phyloP scores from a whole-genome alignment of 2,888 invertebrate genomes.

The Autographa gamma region DNA sequence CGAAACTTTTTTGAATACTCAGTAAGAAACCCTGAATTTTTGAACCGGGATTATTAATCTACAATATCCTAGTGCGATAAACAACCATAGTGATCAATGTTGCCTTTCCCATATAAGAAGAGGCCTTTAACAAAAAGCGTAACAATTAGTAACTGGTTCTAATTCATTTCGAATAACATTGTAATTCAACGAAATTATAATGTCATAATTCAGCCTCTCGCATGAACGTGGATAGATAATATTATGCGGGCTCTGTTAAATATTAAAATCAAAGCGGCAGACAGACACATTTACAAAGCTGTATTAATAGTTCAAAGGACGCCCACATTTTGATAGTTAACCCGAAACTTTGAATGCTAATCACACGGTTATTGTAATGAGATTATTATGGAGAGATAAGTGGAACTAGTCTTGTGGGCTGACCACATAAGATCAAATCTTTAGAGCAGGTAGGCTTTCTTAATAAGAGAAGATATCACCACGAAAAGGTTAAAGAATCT shows the following conservation, averaged over 20 bases:
- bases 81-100: not conserved
- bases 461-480: too few relatives aligned
- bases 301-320: slow-evolving; percentile 26
- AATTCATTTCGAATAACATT: not conserved
- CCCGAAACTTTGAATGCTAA: slow-evolving; percentile 19
- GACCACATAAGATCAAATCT: not conserved
- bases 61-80: too few relatives aligned
- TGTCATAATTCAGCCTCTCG: not conserved
- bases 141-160: not conserved
- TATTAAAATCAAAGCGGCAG: slow-evolving; percentile 1
- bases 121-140: not conserved
- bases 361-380: slow-evolving; percentile 21
- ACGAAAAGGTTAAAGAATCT: too few relatives aligned
- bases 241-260: slow-evolving; percentile 6
- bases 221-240: not conserved
- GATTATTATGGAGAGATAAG: not conserved
- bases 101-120: not conserved
- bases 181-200: not conserved
- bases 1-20: too few relatives aligned
- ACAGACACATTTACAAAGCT: slow-evolving; percentile 1
- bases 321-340: slow-evolving; percentile 15
- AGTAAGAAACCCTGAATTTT: too few relatives aligned
- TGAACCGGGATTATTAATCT: too few relatives aligned
- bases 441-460: too few relatives aligned
- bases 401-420: not conserved